Base-by-base conservation (phyloP, 2,113 vertebrate genomes). In the Pleuronectes platessa region DNA sequence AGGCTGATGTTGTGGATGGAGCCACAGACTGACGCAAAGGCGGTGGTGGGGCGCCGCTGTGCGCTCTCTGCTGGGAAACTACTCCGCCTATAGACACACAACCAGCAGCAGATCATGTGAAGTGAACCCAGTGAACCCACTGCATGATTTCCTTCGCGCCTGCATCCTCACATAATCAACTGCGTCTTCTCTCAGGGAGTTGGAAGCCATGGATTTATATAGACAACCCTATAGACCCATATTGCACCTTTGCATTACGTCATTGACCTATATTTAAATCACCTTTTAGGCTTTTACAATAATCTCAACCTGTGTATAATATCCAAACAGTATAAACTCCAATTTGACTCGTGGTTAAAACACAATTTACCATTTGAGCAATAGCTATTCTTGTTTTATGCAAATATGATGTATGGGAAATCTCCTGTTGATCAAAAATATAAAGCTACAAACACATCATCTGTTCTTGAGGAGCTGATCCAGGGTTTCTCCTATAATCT, bases 21-120 rank as follows among this genome's bases (percentile, higher is more conserved):
- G 14, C 15, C 47, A 17, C 47, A 51, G 47, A 51, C 47, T 92
- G 85, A 81, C 81, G 87, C 83, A 92, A 90, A 91, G 84, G 84
- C 77, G 81, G 90, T 91, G 89, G 79, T 88, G 68, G 61, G 67
- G 94, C 93, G 92, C 93, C 93, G 67, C 93, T 89, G 47, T 82
- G 90, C 80, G 93, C 86, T 81, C 78, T 68, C 71, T 82, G 83
- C 55, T 54, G 62, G 53, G 61, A 78, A 86, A 75, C 79, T 35
- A 68, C 89, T 83, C 88, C 79, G 53, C 82, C 84, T 85, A 27
- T 24, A 80, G 62, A 1, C 56, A 13, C 62, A 17, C 40, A 45
- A 9, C 20, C 49, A 61, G 26, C 66, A 31, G 20, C 53, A 35
- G 23, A 26, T 2, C 18, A 59, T 64, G 21, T 15, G 62, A 53